Evolutionary conservation across 2,113 vertebrate genomes (phyloP), one percentile per base, ranked within the genome.

Genomic region (Naja naja): DNA sequence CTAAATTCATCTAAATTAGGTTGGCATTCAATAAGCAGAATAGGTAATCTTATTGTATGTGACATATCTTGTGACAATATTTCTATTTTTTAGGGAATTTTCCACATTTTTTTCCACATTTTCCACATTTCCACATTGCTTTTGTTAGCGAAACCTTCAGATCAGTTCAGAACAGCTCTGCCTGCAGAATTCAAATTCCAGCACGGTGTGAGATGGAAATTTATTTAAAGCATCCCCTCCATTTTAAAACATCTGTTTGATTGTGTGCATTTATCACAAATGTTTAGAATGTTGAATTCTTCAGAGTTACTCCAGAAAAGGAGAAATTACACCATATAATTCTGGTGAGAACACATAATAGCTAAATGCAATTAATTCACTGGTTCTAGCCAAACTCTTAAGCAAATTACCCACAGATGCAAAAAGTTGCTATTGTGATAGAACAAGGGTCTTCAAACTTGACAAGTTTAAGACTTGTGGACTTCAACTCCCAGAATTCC

Each of bases 61-160:
- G 43, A 87, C 39, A 58, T 55, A 90, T 91, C 69, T 93, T 91
- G 30, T 22, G 91, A 90, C 94, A 95, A 92, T 93, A 95, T 92
- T 96, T 43, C 0, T 45, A 95, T 90, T 89, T 91, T 90, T 69
- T 53, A 89, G 95, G 86, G 85, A 95, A 94, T 91, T 74, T 74
- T 25, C 93, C 93, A 95, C 90, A 96, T 94, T 95, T n/a, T n/a
- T n/a, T n/a, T n/a, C n/a, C n/a, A n/a, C n/a, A n/a, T n/a, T n/a
- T n/a, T n/a, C n/a, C n/a, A n/a, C n/a, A n/a, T 74, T 74, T 25
- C 93, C 93, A 95, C 90, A 96, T 94, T 95, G 34, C 58, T 64
- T 93, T 95, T 95, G 94, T 96, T 95, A 96, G 96, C 95, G 95
- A 96, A 95, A 94, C 95, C 96, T 96, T 95, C 91, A 95, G 96